Conservation (phyloP, 2,888 invertebrate species). For the Tromatobia lineatoria region DNA sequence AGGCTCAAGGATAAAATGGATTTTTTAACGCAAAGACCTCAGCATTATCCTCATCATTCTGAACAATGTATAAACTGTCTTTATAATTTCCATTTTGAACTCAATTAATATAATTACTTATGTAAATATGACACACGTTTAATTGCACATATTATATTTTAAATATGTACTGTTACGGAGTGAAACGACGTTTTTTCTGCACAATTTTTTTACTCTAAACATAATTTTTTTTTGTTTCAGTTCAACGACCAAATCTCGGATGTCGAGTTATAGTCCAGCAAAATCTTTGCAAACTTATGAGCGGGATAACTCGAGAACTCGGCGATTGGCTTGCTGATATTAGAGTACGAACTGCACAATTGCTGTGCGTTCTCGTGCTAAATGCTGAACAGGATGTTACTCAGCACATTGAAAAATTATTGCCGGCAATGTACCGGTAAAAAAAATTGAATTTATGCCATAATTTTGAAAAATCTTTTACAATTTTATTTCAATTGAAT, state of each 20-base stretch:
- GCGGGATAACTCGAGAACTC: conserved; percentile 91
- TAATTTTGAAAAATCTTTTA: neutral
- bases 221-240: conserved; percentile 81
- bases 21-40: conserved; percentile 89
- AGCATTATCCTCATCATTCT: conserved; percentile 90
- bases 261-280: conserved; percentile 93
- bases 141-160: too few species aligned
- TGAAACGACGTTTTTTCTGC: too few species aligned
- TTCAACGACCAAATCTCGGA: conserved; percentile 94
- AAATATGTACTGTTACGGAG: too few species aligned
- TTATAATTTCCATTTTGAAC: too few species aligned
- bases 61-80: conserved; percentile 7
- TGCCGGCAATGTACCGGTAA: conserved; percentile 87
- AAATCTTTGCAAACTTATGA: conserved; percentile 91
- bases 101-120: neutral
- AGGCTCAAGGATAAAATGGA: conserved; percentile 92
- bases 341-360: conserved; percentile 90
- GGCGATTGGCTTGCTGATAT: conserved; percentile 91
- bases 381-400: conserved; percentile 92
- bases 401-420: conserved; percentile 88
- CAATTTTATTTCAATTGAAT: too few species aligned
- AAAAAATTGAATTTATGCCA: neutral
- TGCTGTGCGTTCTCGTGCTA: conserved; percentile 90
- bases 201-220: conserved; percentile 14
- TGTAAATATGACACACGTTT: too few species aligned